Base-by-base conservation (phyloP, 2,797 vertebrate species). In the Hydrocynus forskahlii region DNA sequence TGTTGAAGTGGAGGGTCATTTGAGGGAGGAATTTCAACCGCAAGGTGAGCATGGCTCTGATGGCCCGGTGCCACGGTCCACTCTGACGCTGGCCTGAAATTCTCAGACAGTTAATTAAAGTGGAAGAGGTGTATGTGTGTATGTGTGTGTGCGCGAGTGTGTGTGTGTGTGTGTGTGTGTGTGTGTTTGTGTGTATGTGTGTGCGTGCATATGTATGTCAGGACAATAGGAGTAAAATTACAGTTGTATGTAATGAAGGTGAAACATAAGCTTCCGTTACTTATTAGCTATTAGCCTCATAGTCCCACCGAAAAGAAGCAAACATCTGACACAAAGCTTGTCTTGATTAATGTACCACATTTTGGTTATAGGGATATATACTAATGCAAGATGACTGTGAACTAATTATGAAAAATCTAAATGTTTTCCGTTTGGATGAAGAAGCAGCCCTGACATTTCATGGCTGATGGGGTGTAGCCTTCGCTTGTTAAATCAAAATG, bases 1-100 rank as follows among this genome's bases (percentile, higher is more conserved):
- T 85, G 87, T 25, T 88, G 88, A 91, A 86, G 77, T 40, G 76
- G 13, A 67, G 59, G 55, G 45, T 78, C 19, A 64, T 59, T 77
- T 88, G 88, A 60, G 74, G 87, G 85, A 92, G 89, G 92, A 94
- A 92, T 93, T 92, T 92, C 90, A 91, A 88, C 91, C 86, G 91
- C 83, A 88, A 87, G 89, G 88, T 90, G 89, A 88, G 85, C 82
- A 83, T 78, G 74, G 84, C 81, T 85, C 78, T 64, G 5, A 57
- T 86, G 82, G 84, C 82, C 13, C 35, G 6, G 23, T 68, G 85
- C 85, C 88, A 86, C 2, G 17, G 60, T 73, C 17, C 70, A 55
- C 68, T 52, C 77, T 80, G 55, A 60, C 50, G 68, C 71, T 67
- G 69, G 74, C 81, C 89, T 87, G 85, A 86, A 87, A 88, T 84